Evolutionary conservation across 2,888 invertebrate genomes (phyloP), one percentile per base, ranked within the genome.

Genomic region (Apocheima hispidaria): DNA sequence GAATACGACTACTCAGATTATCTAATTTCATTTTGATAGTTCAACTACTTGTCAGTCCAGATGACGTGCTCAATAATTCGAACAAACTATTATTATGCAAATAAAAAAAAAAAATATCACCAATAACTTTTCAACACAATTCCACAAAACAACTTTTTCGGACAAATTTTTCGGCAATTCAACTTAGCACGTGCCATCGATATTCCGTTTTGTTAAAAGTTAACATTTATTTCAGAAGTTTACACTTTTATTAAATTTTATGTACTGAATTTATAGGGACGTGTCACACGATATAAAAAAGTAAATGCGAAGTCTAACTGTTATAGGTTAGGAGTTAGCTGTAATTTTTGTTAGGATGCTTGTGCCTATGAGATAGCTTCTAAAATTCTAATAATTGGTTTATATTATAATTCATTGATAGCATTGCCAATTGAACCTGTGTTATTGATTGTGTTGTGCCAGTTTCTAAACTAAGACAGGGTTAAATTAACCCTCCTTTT

Each of bases 141-240:
- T 20, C 18, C 7, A 20, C 46, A 44, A 44, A 14, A 36, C 30
- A 33, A 36, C 33, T 33, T 33, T 43, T 41, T 36, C 33, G 43
- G 4, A 28, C 14, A 18, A 55, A 20, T 38, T 38, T 48, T 40
- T 49, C 20, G 50, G 23, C 35, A 38, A 41, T 46, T 10, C 21
- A 35, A 53, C 52, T 59, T 18, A 12, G 49, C 20, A 40, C 50
- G 60, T 54, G 49, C 50, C 55, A 44, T 33, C 21, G 33, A 14
- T 55, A 55, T 55, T 50, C 50, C n/a, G 38, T 60, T 44, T 21
- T 23, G 36, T 54, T 30, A 14, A 54, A 54, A 54, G 53, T 46
- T 55, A 9, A 52, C 18, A 20, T n/a, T 60, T 54, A 30, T 38
- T 16, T 41, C 1, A 33, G 40, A 40, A 48, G 48, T 33, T 53